phyloP scores from a whole-genome alignment of 2,888 invertebrate species.

The Nomada fucata region DNA sequence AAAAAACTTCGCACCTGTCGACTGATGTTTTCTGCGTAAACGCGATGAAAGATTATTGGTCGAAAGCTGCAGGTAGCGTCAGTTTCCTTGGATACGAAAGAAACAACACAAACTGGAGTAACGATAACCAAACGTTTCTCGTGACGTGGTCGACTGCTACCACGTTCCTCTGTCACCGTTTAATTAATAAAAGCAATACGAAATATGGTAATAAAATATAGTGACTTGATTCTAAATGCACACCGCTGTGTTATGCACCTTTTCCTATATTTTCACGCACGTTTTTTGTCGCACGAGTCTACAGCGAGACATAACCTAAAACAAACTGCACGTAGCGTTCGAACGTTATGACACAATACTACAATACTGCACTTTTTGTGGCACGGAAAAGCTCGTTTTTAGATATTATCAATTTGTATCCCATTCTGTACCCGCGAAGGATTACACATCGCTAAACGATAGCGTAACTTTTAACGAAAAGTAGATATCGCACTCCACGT shows the following conservation, averaged over 20 bases:
- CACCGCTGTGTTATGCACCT: conserved; percentile 44
- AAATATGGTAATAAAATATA: conserved; percentile 64
- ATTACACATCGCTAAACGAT: not conserved
- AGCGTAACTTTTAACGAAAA: not conserved
- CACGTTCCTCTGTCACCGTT: conserved; percentile 30
- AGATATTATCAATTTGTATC: not conserved
- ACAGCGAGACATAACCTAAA: conserved; percentile 61
- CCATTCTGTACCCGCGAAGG: no score
- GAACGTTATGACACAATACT: not conserved
- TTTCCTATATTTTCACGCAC: not conserved
- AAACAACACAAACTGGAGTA: conserved; percentile 70
- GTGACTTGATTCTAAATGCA: conserved; percentile 28
- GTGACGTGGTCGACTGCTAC: conserved; percentile 33
- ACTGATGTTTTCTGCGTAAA: conserved; percentile 10
- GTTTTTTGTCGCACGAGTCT: conserved; percentile 2
- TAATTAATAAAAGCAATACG: conserved; percentile 34
- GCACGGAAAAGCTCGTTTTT: not conserved
- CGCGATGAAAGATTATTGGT: conserved; percentile 29
- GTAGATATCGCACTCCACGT: not conserved
- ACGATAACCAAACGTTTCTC: conserved; percentile 39
- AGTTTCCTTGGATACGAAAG: conserved; percentile 76
- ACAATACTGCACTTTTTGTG: not conserved
- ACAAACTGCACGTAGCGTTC: not conserved
- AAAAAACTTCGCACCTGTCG: conserved; percentile 16
- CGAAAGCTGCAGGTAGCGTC: conserved; percentile 66